phyloP scores from a whole-genome alignment of 2,797 vertebrate genomes.

The Mus caroli region DNA sequence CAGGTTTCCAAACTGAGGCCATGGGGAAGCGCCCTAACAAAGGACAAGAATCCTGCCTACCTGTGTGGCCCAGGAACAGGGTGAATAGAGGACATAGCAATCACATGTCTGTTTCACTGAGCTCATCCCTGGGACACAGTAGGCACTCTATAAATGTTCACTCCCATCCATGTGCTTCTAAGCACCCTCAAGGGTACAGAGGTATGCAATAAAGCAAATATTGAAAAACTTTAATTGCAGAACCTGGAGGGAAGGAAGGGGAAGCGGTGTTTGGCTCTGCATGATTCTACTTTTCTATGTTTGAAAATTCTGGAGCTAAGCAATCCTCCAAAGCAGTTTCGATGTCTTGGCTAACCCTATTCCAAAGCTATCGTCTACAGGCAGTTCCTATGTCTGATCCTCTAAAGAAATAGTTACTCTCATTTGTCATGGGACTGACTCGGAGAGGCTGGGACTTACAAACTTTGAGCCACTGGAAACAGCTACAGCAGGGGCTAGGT shows the following conservation, averaged over 20 bases:
- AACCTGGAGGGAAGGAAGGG: not conserved
- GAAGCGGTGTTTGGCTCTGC: not conserved
- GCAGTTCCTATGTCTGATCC: not conserved
- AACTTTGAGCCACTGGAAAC: not conserved
- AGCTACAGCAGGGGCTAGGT: not conserved
- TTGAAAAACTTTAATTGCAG: not conserved
- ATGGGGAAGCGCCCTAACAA: not conserved
- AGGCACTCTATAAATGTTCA: not conserved
- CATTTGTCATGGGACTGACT: not conserved
- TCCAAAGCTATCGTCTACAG: not conserved
- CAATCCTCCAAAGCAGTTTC: not conserved
- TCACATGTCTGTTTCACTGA: not conserved
- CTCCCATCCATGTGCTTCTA: not conserved
- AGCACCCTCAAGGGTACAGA: not conserved
- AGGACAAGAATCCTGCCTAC: not conserved
- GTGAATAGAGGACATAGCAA: not conserved
- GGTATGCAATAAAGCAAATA: not conserved
- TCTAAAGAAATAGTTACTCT: not conserved
- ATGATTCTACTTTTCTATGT: not conserved
- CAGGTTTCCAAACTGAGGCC: not conserved
- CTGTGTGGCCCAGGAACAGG: not conserved
- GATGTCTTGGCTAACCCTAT: not conserved
- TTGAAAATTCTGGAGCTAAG: slow-evolving; percentile 26
- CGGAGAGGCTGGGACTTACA: not conserved
- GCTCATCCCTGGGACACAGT: not conserved